These are phyloP conservation scores for Himalopsyche japonica DNA, from an alignment of 2,888 invertebrate species.

Conservation along the genomic window DNA sequence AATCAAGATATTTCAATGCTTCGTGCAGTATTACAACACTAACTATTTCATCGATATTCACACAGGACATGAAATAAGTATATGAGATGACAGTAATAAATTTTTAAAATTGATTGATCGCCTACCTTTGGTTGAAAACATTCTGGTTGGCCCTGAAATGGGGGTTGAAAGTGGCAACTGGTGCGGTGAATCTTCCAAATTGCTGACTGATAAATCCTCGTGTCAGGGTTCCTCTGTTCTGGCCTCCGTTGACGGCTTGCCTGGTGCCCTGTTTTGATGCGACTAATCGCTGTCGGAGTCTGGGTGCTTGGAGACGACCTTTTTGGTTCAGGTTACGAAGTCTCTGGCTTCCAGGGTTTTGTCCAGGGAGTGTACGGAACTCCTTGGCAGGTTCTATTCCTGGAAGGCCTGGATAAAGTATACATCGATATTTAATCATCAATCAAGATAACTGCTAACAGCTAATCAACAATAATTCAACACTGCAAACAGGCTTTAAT, in stretches of 20 bases:
- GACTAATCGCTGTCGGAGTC: constrained; percentile 15
- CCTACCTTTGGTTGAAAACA: constrained; percentile 24
- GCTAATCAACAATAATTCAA: too few relatives aligned
- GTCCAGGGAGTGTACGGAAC: constrained; percentile 28
- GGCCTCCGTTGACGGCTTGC: not conserved
- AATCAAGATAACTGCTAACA: not conserved
- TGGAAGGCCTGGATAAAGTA: constrained; percentile 28
- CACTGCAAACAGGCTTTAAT: too few relatives aligned
- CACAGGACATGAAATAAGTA: too few relatives aligned
- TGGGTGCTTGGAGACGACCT: constrained; percentile 8
- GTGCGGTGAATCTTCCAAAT: constrained; percentile 28
- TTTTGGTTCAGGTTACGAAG: constrained; percentile 16
- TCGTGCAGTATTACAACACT: too few relatives aligned
- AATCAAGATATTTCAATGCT: too few relatives aligned
- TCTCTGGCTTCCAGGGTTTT: not conserved
- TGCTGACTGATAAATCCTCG: constrained; percentile 11
- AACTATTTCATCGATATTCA: too few relatives aligned
- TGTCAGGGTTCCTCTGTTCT: not conserved
- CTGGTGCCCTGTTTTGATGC: not conserved
- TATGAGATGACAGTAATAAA: too few relatives aligned
- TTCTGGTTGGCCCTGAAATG: not conserved
- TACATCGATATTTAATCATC: not conserved
- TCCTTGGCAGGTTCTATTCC: constrained; percentile 30
- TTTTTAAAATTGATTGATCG: too few relatives aligned
- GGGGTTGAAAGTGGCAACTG: not conserved